These are phyloP conservation scores for Bagarius yarrelli DNA, from an alignment of 2,113 vertebrate genomes.

Conservation along the genomic window DNA sequence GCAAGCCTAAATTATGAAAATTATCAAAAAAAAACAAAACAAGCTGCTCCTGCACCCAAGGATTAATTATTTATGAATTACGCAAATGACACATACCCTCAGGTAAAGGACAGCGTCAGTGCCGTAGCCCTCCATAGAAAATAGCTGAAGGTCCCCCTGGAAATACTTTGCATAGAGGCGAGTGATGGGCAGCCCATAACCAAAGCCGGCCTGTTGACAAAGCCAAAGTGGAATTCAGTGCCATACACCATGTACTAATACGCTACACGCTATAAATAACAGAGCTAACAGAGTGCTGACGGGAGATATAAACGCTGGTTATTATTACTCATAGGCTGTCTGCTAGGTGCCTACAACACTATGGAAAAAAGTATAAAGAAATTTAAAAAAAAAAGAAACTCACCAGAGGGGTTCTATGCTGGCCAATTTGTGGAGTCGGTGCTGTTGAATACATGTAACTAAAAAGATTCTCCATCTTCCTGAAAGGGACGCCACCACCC, in stretches of 20 bases:
- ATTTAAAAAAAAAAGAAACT: slow-evolving; percentile 20
- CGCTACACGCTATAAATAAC: slow-evolving; percentile 19
- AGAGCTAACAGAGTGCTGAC: slow-evolving; percentile 8
- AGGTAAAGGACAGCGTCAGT: slow-evolving; percentile 91
- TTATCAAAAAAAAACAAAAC: background rate
- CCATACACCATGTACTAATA: background rate
- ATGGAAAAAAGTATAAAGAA: slow-evolving; percentile 4
- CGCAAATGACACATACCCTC: slow-evolving; percentile 69
- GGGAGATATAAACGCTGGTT: background rate
- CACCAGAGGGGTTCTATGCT: slow-evolving; percentile 79
- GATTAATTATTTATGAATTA: background rate
- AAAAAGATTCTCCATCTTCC: slow-evolving; percentile 89
- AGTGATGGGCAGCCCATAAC: slow-evolving; percentile 91
- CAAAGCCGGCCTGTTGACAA: slow-evolving; percentile 82
- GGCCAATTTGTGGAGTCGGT: slow-evolving; percentile 79
- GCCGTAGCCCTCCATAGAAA: slow-evolving; percentile 91
- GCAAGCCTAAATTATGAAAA: background rate
- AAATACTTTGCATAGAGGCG: slow-evolving; percentile 95
- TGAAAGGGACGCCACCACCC: slow-evolving; percentile 84
- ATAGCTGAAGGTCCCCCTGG: slow-evolving; percentile 93
- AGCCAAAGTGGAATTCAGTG: slow-evolving; percentile 33
- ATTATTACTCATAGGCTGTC: background rate
- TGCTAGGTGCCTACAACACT: background rate
- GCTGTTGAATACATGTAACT: slow-evolving; percentile 96
- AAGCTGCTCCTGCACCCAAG: too few species aligned